Conservation (phyloP, 2,888 invertebrate genomes). For the Meloe dianella region DNA sequence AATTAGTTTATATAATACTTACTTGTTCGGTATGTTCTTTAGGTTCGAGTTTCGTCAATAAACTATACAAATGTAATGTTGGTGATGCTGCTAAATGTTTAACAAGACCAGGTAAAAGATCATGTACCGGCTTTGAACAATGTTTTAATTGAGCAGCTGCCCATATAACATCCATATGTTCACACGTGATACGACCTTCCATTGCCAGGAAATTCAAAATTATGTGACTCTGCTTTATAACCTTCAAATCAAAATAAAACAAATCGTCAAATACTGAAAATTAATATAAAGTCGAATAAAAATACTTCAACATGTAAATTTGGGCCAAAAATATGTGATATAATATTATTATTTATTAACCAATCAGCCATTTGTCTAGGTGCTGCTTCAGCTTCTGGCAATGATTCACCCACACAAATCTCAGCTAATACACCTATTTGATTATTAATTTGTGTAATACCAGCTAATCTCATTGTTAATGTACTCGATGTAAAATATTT, state of each 20-base stretch:
- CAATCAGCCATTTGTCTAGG: constrained; percentile 86
- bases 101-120: constrained; percentile 86
- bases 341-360: constrained; percentile 87
- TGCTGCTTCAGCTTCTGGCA: constrained; percentile 83
- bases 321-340: constrained; percentile 95
- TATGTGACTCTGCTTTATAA: constrained; percentile 94
- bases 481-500: constrained; percentile 96
- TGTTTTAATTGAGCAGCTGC: constrained; percentile 94
- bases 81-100: constrained; percentile 88
- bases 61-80: constrained; percentile 84
- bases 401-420: constrained; percentile 85
- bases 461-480: constrained; percentile 89
- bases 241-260: constrained; percentile 59
- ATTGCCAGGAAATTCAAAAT: constrained; percentile 91
- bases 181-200: constrained; percentile 87
- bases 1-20: constrained; percentile 26
- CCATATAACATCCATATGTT: constrained; percentile 93
- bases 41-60: constrained; percentile 86
- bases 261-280: constrained; percentile 16
- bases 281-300: background rate
- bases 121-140: constrained; percentile 92
- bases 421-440: constrained; percentile 92
- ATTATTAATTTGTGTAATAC: constrained; percentile 93
- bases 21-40: constrained; percentile 93
- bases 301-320: constrained; percentile 91